Base-by-base conservation (phyloP, 2,888 invertebrate genomes). In the Oligia strigilis region DNA sequence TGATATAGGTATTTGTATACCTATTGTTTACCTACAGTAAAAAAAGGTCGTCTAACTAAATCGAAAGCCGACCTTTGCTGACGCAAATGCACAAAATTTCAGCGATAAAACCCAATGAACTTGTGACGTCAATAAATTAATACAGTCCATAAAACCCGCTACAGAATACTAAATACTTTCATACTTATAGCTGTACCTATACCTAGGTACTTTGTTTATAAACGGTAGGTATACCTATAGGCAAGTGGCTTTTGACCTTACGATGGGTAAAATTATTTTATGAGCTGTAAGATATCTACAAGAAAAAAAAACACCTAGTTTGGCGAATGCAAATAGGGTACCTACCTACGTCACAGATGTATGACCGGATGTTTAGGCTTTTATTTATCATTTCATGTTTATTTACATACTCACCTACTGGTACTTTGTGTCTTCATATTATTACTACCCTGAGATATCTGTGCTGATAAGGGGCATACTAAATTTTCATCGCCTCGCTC, bases 401-500 rank as follows among this genome's bases (percentile, higher is more conserved):
- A 8, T 74, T 71, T 64, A 74, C 46, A 71, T 72, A 84, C 92
- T 89, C 72, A 95, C 95, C 95, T 93, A 87, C 84, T 88, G 80
- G 87, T 90, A 76, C 93, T 93, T 75, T 93, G 92, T 1, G 93
- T 90, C 29, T 89, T 89, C 90, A 95, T 93, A 85, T 92, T 75
- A 65, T 86, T 85, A 72, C 40, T 86, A 36, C 62, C 93, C 83
- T 94, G 94, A 58, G 93, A 90, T 62, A 94, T 94, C 80, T 96
- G 92, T 43, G 92, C 92, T 6, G 94, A 94, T 58, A 96, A 73
- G 0, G 97, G 97, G 84, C 98, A 98, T 43, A 97, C 97, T 2
- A 92, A 85, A 80, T 91, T 94, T 92, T 98, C 98, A 90, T 98
- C 98, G 5, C 97, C 98, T 88, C 98, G 94, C 90, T 97, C 97